These are phyloP conservation scores for Nicator chloris DNA, from an alignment of 2,113 vertebrate genomes.

Conservation along the genomic window DNA sequence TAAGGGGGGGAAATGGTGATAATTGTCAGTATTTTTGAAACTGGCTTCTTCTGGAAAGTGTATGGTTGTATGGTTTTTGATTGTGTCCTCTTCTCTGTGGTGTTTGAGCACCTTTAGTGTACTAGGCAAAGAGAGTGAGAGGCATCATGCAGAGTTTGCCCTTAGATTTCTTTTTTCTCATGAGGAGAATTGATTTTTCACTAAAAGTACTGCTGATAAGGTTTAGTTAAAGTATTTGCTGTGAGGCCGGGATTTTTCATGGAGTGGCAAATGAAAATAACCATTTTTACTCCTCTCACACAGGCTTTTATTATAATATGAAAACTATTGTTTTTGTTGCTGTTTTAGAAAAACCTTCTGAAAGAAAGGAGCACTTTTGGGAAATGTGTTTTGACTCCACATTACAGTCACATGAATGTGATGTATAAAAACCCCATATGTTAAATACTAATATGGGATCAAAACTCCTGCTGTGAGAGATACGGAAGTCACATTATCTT, in stretches of 20 bases:
- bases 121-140: not conserved
- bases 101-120: not conserved
- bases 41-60: not conserved
- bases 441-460: slow-evolving; percentile 5
- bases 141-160: not conserved
- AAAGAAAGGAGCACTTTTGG: not conserved
- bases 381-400: not conserved
- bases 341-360: not conserved
- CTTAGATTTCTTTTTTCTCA: not conserved
- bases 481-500: slow-evolving; percentile 22
- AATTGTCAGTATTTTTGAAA: not conserved
- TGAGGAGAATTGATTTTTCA: not conserved
- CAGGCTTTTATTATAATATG: not conserved
- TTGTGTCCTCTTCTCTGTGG: not conserved
- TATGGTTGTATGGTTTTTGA: not conserved
- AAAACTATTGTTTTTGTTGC: not conserved
- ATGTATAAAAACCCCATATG: not conserved
- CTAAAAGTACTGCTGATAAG: not conserved
- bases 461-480: slow-evolving; percentile 17
- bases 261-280: not conserved
- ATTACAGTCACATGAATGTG: not conserved
- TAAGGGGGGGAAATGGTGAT: not conserved
- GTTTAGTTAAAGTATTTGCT: not conserved
- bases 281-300: not conserved
- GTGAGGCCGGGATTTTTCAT: not conserved